A percentile compares a stretch with the other conserved stretches of the same genome.
Evolutionary conservation across 2,113 vertebrate species (phyloP).

Genomic region (Cheilinus undulatus): DNA sequence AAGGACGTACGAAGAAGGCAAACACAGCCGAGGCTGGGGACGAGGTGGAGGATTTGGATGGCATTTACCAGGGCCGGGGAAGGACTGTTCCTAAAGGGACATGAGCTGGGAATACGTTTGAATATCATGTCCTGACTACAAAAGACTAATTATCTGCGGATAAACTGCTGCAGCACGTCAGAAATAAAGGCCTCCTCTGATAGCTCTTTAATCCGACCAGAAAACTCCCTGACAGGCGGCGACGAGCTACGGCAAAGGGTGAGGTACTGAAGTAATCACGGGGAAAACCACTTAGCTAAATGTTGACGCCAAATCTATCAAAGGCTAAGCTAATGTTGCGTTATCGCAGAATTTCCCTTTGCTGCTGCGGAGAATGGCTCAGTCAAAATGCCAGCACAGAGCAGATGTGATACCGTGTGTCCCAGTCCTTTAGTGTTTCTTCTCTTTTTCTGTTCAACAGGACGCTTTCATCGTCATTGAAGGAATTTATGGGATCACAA

Average conservation of each 20-base stretch:
- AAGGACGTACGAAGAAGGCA: constrained; percentile 67
- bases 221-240: constrained; percentile 58
- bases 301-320: constrained; percentile 9
- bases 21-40: constrained; percentile 49
- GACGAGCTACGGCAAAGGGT: constrained; percentile 73
- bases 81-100: constrained; percentile 15
- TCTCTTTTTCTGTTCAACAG: constrained; percentile 70
- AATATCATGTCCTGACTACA: constrained; percentile 68
- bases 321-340: constrained; percentile 32
- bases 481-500: constrained; percentile 87
- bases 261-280: constrained; percentile 49
- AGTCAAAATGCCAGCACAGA: constrained; percentile 23
- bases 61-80: constrained; percentile 1
- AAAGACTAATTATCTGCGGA: constrained; percentile 40
- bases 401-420: constrained; percentile 28
- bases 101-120: constrained; percentile 24
- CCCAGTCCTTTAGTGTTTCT: constrained; percentile 42
- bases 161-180: constrained; percentile 60
- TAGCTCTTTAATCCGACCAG: constrained; percentile 65
- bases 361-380: constrained; percentile 42
- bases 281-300: not conserved
- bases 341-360: constrained; percentile 11
- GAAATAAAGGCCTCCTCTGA: constrained; percentile 63
- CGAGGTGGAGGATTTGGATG: constrained; percentile 30
- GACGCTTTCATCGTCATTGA: constrained; percentile 72